phyloP scores from a whole-genome alignment of 2,888 invertebrate species.

The Elysia crispata region DNA sequence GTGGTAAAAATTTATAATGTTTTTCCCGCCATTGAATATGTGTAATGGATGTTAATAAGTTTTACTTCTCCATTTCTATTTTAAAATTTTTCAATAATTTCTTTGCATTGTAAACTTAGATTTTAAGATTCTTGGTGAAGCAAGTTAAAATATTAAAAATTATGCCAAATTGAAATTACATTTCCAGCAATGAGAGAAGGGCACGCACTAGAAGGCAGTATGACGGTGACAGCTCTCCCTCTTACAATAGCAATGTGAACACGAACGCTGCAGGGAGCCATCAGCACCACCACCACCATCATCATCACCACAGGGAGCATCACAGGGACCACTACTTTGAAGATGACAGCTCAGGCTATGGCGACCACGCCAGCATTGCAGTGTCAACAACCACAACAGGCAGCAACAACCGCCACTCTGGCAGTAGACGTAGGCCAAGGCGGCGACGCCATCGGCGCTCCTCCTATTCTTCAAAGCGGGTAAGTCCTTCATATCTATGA shows the following conservation, averaged over 20 bases:
- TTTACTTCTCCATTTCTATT: no score
- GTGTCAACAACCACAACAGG: slow-evolving; percentile 28
- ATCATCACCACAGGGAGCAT: slow-evolving; percentile 56
- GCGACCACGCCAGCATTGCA: slow-evolving; percentile 32
- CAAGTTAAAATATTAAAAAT: no score
- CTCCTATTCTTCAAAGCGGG: slow-evolving; percentile 63
- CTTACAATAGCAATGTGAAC: slow-evolving; percentile 32
- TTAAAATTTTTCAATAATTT: no score
- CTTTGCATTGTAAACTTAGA: no score
- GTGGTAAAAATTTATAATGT: no score
- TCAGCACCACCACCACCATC: slow-evolving; percentile 57
- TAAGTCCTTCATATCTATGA: slow-evolving; percentile 52
- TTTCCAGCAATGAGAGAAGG: slow-evolving; percentile 31
- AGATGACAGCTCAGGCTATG: slow-evolving; percentile 44
- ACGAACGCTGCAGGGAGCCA: slow-evolving; percentile 49
- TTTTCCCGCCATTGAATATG: no score
- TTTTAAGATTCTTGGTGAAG: no score
- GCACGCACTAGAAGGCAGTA: slow-evolving; percentile 34
- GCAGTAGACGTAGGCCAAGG: slow-evolving; percentile 52
- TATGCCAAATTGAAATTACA: no score
- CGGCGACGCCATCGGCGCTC: slow-evolving; percentile 56
- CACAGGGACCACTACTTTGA: slow-evolving; percentile 49
- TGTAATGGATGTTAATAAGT: no score
- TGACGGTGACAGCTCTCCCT: slow-evolving; percentile 39
- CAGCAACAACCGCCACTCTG: slow-evolving; percentile 37